phyloP scores from a whole-genome alignment of 2,113 vertebrate species.

The Malurus elegans region DNA sequence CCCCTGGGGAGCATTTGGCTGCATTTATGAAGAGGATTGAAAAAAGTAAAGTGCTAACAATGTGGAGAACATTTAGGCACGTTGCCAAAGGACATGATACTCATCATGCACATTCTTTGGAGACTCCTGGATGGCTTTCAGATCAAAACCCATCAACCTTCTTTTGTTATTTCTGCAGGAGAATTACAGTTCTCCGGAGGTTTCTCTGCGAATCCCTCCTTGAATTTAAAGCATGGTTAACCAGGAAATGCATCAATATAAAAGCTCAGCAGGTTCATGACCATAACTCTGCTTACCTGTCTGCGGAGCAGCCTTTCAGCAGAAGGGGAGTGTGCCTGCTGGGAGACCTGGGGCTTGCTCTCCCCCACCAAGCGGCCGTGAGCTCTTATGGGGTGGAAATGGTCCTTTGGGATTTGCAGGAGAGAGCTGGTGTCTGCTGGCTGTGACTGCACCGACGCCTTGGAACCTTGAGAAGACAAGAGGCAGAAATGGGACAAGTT shows the following conservation, averaged over 20 bases:
- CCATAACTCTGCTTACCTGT: slow-evolving; percentile 79
- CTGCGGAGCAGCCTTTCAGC: slow-evolving; percentile 89
- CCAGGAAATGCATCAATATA: not conserved
- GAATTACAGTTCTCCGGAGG: slow-evolving; percentile 1
- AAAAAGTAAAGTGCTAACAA: slow-evolving; percentile 37
- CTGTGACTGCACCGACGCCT: slow-evolving; percentile 83
- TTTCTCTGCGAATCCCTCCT: not conserved
- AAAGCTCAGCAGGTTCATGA: not conserved
- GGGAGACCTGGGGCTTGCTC: slow-evolving; percentile 78
- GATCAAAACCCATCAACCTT: slow-evolving; percentile 33
- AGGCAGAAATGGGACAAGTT: not conserved
- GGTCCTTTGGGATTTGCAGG: slow-evolving; percentile 80
- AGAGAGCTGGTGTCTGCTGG: slow-evolving; percentile 77
- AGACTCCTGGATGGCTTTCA: slow-evolving; percentile 30
- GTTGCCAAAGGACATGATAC: slow-evolving; percentile 41
- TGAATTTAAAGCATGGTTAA: not conserved
- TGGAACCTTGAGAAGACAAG: slow-evolving; percentile 77
- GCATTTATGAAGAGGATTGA: slow-evolving; percentile 16
- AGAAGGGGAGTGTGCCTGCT: slow-evolving; percentile 78
- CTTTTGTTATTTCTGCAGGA: slow-evolving; percentile 29
- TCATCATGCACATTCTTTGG: not conserved
- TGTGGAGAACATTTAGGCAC: slow-evolving; percentile 12
- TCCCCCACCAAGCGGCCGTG: slow-evolving; percentile 74
- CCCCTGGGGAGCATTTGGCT: slow-evolving; percentile 31
- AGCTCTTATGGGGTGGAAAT: slow-evolving; percentile 81